These are phyloP conservation scores for Dinoponera quadriceps DNA, from an alignment of 1,140 invertebrate species.

Conservation along the genomic window DNA sequence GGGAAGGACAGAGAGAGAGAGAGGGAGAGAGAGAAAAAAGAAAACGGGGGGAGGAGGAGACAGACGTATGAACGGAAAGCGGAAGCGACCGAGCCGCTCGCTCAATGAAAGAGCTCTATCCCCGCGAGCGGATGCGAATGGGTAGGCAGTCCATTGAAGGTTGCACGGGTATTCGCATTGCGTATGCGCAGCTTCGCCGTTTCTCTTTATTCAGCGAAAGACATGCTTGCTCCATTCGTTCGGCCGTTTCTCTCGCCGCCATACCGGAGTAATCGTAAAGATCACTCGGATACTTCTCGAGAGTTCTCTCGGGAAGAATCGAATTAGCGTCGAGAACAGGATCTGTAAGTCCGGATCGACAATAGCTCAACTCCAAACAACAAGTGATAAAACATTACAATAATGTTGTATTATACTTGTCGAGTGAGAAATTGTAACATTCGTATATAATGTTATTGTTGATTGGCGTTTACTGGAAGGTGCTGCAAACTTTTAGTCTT, in stretches of 20 bases:
- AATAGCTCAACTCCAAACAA: no score
- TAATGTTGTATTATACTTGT: no score
- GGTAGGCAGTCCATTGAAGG: slow-evolving; percentile 74
- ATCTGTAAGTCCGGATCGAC: no score
- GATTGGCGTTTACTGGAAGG: no score
- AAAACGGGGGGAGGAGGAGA: slow-evolving; percentile 7
- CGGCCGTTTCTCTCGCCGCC: slow-evolving; percentile 1
- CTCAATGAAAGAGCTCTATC: slow-evolving; percentile 75
- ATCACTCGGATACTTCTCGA: no score
- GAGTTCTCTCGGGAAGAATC: no score
- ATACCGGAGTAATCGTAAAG: no score
- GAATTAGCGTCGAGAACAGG: no score
- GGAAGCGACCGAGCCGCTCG: slow-evolving; percentile 68
- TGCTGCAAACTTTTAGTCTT: no score
- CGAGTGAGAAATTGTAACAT: no score
- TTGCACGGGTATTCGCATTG: slow-evolving; percentile 69
- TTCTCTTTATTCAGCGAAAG: slow-evolving; percentile 71
- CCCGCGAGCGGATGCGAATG: slow-evolving; percentile 75
- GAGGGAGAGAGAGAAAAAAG: slow-evolving; percentile 6
- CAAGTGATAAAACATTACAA: no score
- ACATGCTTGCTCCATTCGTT: slow-evolving; percentile 11
- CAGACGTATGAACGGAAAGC: slow-evolving; percentile 72
- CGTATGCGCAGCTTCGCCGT: slow-evolving; percentile 71
- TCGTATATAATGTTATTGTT: no score
- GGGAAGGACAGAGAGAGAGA: slow-evolving; percentile 25